Base-by-base conservation (phyloP, 2,113 vertebrate genomes). In the Electrona antarctica region DNA sequence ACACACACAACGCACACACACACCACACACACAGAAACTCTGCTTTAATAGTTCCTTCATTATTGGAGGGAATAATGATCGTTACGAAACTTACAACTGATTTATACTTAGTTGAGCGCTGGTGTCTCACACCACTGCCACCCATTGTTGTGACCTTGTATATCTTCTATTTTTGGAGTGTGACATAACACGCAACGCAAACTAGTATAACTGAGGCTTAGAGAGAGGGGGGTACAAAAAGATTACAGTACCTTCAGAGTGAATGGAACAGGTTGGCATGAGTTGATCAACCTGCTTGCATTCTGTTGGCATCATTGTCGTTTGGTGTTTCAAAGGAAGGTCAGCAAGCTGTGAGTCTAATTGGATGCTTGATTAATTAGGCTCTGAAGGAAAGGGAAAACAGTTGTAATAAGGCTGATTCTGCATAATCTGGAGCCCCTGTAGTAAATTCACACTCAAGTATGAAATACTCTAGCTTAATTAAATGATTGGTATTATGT, bases 231-330 rank as follows among this genome's bases (percentile, higher is more conserved):
- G 5, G 15, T 29, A 4, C 50, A 56, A 12, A n/a, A 5, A n/a
- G 21, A 45, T 7, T 33, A n/a, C n/a, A n/a, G n/a, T n/a, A 50
- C n/a, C 12, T 6, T 58, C 8, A 10, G 21, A 28, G 56, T 21
- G 64, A 46, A 48, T 46, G 12, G 10, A 66, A 55, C 33, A 41
- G n/a, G 8, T 3, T 13, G 52, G 33, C 59, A 55, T 41, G 14
- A 48, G 59, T 58, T 64, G 21, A 67, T 63, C 46, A 54, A 12
- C 67, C 28, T 46, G 46, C 46, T 3, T 15, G 59, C 14, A 46
- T 51, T 46, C 61, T 51, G 41, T 41, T 41, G 21, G 11, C 33
- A 60, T 65, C 51, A 61, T 51, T 58, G 51, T 5, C 66, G 3
- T 3, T 41, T 41, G 2, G 33, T 41, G 33, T 41, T 41, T 41